These are phyloP conservation scores for Scaptomyza flava DNA, from an alignment of 2,888 invertebrate species.

Conservation along the genomic window DNA sequence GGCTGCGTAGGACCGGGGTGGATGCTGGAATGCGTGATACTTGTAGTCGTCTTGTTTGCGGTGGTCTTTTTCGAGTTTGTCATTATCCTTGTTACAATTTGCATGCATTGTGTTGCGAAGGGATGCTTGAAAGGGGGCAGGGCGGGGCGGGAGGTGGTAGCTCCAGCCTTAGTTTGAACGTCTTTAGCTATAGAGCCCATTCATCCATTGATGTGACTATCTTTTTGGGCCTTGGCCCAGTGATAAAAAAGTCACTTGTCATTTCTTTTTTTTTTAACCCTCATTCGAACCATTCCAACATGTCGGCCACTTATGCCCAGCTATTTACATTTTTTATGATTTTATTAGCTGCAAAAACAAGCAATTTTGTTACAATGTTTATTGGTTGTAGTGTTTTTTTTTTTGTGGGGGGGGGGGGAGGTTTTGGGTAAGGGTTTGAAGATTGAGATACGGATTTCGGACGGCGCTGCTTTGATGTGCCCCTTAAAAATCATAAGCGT, in stretches of 20 bases:
- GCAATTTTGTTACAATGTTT: constrained; percentile 78
- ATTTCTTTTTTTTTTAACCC: constrained; percentile 57
- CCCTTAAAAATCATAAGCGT: constrained; percentile 80
- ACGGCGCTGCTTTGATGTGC: constrained; percentile 65
- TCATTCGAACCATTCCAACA: constrained; percentile 6
- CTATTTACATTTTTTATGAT: constrained; percentile 72
- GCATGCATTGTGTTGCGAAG: constrained; percentile 64
- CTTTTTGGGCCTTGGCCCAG: constrained; percentile 45
- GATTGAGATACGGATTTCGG: constrained; percentile 13
- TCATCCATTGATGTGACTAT: constrained; percentile 60
- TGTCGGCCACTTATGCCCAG: constrained; percentile 60
- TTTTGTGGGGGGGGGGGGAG: no score
- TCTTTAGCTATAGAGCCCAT: constrained; percentile 44
- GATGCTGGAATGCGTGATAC: constrained; percentile 46
- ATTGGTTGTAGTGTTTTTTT: constrained; percentile 71
- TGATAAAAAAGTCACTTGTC: constrained; percentile 76
- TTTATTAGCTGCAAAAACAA: constrained; percentile 80
- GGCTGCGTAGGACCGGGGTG: constrained; percentile 40
- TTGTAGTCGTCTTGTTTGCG: constrained; percentile 64
- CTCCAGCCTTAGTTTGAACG: constrained; percentile 12
- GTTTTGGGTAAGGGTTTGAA: constrained; percentile 10
- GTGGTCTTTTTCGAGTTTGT: constrained; percentile 72
- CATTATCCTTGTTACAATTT: constrained; percentile 77
- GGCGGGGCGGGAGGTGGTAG: background rate
- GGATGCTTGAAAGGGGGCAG: background rate